Evolutionary conservation across 1,140 invertebrate species (phyloP).

Genomic region (Sarcophaga bullata): DNA sequence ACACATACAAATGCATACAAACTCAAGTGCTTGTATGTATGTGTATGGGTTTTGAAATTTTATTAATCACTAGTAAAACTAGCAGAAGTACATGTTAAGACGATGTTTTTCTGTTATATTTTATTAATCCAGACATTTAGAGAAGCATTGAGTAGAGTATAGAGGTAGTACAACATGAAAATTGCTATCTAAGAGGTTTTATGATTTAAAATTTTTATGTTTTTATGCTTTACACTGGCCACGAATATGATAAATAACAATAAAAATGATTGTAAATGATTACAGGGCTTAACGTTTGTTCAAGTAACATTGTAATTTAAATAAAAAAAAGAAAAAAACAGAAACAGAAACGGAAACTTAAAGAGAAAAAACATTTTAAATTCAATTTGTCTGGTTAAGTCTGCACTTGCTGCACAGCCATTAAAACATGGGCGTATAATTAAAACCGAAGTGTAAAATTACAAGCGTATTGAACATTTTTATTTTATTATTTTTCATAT

Average conservation of each 20-base stretch:
- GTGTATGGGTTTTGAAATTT: background rate
- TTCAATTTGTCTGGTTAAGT: background rate
- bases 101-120: background rate
- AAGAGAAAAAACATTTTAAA: background rate
- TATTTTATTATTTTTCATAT: background rate
- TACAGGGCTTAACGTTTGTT: constrained; percentile 28
- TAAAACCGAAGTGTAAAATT: constrained; percentile 37
- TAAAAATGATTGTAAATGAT: constrained; percentile 41
- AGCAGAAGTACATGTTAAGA: background rate
- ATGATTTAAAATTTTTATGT: too few species aligned
- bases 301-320: constrained; percentile 30
- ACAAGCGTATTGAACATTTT: constrained; percentile 33
- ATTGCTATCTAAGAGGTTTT: too few species aligned
- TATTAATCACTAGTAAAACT: constrained; percentile 30
- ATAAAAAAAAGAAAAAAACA: background rate
- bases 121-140: background rate
- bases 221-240: background rate
- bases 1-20: background rate
- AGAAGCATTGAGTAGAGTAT: background rate
- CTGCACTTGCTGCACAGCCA: background rate
- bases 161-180: background rate
- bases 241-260: constrained; percentile 39
- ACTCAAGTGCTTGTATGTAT: too few species aligned
- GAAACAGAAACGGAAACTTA: background rate
- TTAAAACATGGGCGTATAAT: constrained; percentile 32